phyloP scores from a whole-genome alignment of 2,888 invertebrate genomes.

The Gonocerus acuteangulatus region DNA sequence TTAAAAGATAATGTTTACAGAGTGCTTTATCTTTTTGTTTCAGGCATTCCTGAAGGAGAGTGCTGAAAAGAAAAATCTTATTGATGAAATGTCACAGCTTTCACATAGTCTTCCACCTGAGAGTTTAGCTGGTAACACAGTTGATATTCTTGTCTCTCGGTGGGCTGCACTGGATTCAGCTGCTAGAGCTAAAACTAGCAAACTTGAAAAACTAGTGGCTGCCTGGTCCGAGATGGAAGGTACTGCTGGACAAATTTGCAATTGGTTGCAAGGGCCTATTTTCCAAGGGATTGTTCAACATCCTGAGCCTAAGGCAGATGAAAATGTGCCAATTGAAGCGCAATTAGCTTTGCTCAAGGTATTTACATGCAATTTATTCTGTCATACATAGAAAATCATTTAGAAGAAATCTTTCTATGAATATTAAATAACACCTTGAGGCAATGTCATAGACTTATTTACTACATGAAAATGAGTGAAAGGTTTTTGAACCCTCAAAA shows the following conservation, averaged over 20 bases:
- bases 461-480: too few relatives aligned
- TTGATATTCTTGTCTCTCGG: constrained; percentile 48
- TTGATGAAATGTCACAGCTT: constrained; percentile 64
- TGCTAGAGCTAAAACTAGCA: constrained; percentile 68
- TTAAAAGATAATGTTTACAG: too few relatives aligned
- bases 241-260: constrained; percentile 65
- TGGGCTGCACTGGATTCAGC: constrained; percentile 77
- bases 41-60: constrained; percentile 72
- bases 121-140: constrained; percentile 34
- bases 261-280: constrained; percentile 51
- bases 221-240: constrained; percentile 77
- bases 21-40: constrained; percentile 42
- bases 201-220: constrained; percentile 66
- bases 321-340: constrained; percentile 67
- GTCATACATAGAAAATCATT: neutral
- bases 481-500: too few relatives aligned
- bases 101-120: constrained; percentile 43
- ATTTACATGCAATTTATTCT: neutral
- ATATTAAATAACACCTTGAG: too few relatives aligned
- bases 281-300: constrained; percentile 28
- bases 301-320: constrained; percentile 49
- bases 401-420: neutral
- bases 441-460: too few relatives aligned
- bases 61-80: constrained; percentile 63
- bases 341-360: constrained; percentile 30